phyloP scores from a whole-genome alignment of 2,113 vertebrate species.

The Arothron firmamentum region DNA sequence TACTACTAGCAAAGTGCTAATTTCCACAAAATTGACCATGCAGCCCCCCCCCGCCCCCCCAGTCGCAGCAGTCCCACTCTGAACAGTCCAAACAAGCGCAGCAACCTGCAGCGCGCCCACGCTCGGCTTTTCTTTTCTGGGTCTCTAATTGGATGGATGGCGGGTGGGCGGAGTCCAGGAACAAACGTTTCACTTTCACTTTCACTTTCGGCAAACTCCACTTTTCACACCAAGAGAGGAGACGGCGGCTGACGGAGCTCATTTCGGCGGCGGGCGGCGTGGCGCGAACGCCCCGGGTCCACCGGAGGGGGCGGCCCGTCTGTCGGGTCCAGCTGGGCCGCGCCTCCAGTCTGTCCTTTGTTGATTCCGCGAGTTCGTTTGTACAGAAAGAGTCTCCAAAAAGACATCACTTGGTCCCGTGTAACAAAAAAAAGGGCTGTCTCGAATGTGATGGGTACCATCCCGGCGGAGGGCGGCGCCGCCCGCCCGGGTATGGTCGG shows the following conservation, averaged over 20 bases:
- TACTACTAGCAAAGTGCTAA: conserved; percentile 2
- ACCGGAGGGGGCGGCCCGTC: conserved; percentile 3
- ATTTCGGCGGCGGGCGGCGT: too few species aligned
- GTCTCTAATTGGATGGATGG: too few species aligned
- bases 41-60: not conserved
- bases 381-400: conserved; percentile 40
- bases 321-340: conserved; percentile 35
- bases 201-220: too few species aligned
- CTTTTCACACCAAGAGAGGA: too few species aligned
- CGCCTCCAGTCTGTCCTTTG: conserved; percentile 29
- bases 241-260: too few species aligned
- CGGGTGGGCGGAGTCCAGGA: too few species aligned
- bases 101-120: too few species aligned
- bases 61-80: not conserved
- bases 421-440: conserved; percentile 54
- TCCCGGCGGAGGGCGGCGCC: conserved; percentile 38
- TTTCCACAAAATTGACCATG: not conserved
- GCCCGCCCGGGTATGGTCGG: conserved; percentile 53
- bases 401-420: conserved; percentile 73
- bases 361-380: conserved; percentile 33
- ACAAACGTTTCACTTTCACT: too few species aligned
- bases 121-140: too few species aligned
- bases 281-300: too few species aligned
- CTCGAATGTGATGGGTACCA: conserved; percentile 48
- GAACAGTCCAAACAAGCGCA: too few species aligned